Evolutionary conservation across 2,888 invertebrate species (phyloP).

Genomic region (Limnephilus auricula): DNA sequence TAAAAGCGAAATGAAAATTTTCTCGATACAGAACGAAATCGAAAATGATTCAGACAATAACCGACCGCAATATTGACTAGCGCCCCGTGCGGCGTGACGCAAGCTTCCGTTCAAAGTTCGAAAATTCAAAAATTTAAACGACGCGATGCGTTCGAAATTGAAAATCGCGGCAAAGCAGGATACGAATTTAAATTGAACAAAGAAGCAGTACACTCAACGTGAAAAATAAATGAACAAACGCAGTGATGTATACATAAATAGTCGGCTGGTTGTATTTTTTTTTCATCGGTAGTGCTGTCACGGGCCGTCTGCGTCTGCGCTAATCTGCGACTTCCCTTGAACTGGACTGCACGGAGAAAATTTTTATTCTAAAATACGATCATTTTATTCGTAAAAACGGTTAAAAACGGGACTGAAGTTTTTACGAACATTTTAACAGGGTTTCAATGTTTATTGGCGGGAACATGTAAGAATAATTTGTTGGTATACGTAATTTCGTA

Average conservation of each 20-base stretch:
- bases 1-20: neutral
- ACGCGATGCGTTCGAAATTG: constrained; percentile 35
- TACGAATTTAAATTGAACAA: neutral
- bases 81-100: neutral
- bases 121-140: constrained; percentile 31
- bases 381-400: too few relatives aligned
- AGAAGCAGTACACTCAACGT: neutral
- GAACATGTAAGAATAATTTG: too few relatives aligned
- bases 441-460: too few relatives aligned
- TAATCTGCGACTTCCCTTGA: constrained; percentile 35
- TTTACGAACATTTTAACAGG: too few relatives aligned
- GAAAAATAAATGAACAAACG: neutral
- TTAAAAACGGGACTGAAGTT: too few relatives aligned
- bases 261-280: neutral
- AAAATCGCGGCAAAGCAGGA: constrained; percentile 8
- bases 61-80: constrained; percentile 15
- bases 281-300: constrained; percentile 27
- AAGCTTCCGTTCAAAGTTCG: constrained; percentile 28
- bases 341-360: too few relatives aligned
- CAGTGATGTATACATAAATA: neutral
- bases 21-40: neutral
- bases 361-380: too few relatives aligned
- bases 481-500: too few relatives aligned
- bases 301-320: constrained; percentile 6
- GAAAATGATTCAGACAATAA: neutral